Base-by-base conservation (phyloP, 2,797 vertebrate species). In the Neoniphon sammara region DNA sequence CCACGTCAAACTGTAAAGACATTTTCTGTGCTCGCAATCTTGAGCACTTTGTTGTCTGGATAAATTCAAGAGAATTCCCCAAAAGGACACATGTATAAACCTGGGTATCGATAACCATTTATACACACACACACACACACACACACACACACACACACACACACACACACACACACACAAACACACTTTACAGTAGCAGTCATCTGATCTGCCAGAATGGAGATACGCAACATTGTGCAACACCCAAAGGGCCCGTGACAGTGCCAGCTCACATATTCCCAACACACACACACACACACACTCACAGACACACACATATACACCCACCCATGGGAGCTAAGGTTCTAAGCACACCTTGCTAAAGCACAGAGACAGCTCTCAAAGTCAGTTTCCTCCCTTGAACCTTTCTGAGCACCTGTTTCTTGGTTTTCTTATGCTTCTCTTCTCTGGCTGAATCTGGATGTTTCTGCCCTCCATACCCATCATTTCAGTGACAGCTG, bases 151-250 rank as follows among this genome's bases (percentile, higher is more conserved):
- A 6, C 34, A 36, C 34, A 36, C 34, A 36, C 31, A 31, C 31
- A 31, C 47, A 47, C 46, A 47, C n/a, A n/a, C n/a, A n/a, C n/a
- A n/a, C 31, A 34, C 31, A 34, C 31, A 34, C 31, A 34, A 2
- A 42, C 1, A 1, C 27, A 54, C 44, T 66, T 58, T 66, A 31
- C 42, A 44, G 42, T 47, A 59, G 20, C 31, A 25, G 49, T 74
- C 69, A 79, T 64, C 66, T 77, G 77, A 54, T 69, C 59, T 27
- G 70, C 78, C 53, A 69, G 79, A 66, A 83, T 15, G 58, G 73
- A 81, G 66, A 86, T 59, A 80, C 5, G 63, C 69, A 91, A 87
- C 68, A 80, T 21, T 68, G 67, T 81, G 84, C 80, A 87, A 90
- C 73, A 82, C 81, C 77, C 83, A 71, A 50, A 56, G 71, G 84